Percentiles rank a stretch among this genome's conserved stretches.
phyloP scores from a whole-genome alignment of 2,888 invertebrate species.

The Zeuzera pyrina region DNA sequence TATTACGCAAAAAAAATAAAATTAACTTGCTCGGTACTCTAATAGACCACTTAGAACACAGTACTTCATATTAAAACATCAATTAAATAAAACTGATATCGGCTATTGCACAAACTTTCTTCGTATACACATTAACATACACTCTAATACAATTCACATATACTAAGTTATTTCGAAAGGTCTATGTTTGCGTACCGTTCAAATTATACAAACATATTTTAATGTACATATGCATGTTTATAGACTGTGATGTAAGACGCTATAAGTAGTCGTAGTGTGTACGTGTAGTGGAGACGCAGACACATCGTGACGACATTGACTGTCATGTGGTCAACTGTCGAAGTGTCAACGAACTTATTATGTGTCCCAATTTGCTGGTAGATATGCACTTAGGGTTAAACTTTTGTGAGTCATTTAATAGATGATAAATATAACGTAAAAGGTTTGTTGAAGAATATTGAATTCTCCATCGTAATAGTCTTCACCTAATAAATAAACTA shows the following conservation, averaged over 20 bases:
- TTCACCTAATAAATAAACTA: too few species aligned
- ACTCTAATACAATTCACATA: too few species aligned
- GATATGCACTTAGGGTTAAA: neutral
- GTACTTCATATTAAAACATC: slow-evolving; percentile 10
- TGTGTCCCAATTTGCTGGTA: slow-evolving; percentile 35
- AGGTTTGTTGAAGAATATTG: neutral
- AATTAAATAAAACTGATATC: slow-evolving; percentile 27
- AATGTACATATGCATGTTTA: slow-evolving; percentile 8
- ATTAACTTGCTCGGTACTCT: too few species aligned
- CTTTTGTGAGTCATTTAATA: neutral
- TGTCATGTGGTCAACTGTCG: slow-evolving; percentile 40
- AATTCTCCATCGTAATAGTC: too few species aligned
- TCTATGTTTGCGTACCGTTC: slow-evolving; percentile 2
- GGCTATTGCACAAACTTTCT: slow-evolving; percentile 29
- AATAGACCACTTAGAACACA: neutral
- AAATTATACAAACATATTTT: too few species aligned
- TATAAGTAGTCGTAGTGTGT: slow-evolving; percentile 9
- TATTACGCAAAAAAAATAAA: too few species aligned
- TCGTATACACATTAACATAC: slow-evolving; percentile 11
- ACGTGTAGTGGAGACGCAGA: slow-evolving; percentile 14
- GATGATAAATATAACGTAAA: neutral
- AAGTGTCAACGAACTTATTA: slow-evolving; percentile 50
- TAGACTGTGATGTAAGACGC: slow-evolving; percentile 13
- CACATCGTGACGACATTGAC: slow-evolving; percentile 37
- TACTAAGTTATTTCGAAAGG: neutral